A percentile compares a stretch with the other conserved stretches of the same genome.
Conservation (phyloP, 2,888 invertebrate species). For the Drosophila meridiana region DNA sequence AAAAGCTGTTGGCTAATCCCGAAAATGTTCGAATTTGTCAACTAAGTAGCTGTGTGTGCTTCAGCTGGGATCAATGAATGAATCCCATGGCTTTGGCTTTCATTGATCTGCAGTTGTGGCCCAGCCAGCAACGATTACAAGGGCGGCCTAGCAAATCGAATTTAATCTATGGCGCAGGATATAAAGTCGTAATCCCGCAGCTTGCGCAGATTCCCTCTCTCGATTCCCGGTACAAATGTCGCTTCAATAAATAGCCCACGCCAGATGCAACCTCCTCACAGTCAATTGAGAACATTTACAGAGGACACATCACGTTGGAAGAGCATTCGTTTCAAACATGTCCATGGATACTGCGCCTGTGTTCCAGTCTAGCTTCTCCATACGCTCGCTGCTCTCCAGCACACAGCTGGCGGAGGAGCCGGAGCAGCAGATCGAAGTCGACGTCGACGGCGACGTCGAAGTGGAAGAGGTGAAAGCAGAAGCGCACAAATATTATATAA, state of each 20-base stretch:
- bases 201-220: slow-evolving; percentile 2
- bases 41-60: slow-evolving; percentile 9
- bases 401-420: slow-evolving; percentile 1
- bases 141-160: slow-evolving; percentile 1
- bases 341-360: slow-evolving; percentile 81
- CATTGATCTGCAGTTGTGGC: slow-evolving; percentile 59
- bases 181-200: slow-evolving; percentile 44
- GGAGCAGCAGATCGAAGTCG: background rate
- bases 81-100: slow-evolving; percentile 70
- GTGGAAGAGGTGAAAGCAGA: slow-evolving; percentile 2
- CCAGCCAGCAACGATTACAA: slow-evolving; percentile 23
- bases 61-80: slow-evolving; percentile 66
- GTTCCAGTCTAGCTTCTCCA: slow-evolving; percentile 78
- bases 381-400: slow-evolving; percentile 67
- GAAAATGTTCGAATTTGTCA: slow-evolving; percentile 19
- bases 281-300: slow-evolving; percentile 24
- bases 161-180: slow-evolving; percentile 44
- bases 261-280: slow-evolving; percentile 15
- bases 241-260: slow-evolving; percentile 37
- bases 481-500: slow-evolving; percentile 16
- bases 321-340: background rate
- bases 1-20: slow-evolving; percentile 51
- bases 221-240: background rate
- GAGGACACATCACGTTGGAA: slow-evolving; percentile 5
- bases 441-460: background rate